These are phyloP conservation scores for Cervus canadensis DNA, from an alignment of 2,113 vertebrate species.

Conservation along the genomic window DNA sequence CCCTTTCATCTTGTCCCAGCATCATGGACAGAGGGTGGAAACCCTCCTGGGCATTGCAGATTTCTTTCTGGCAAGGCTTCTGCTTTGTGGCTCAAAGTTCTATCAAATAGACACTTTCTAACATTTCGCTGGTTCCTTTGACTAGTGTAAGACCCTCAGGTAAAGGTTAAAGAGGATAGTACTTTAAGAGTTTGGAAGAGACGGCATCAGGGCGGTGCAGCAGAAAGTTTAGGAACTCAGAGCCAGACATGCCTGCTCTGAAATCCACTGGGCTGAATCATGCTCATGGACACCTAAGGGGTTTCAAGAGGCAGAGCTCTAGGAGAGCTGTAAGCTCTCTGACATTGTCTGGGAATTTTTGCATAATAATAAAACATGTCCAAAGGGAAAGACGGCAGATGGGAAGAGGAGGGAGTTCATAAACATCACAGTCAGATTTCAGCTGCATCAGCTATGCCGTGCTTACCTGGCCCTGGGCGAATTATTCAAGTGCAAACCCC, in stretches of 20 bases:
- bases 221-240: neutral
- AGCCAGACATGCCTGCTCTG: neutral
- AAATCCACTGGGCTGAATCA: neutral
- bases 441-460: neutral
- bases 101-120: neutral
- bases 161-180: neutral
- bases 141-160: neutral
- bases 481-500: neutral
- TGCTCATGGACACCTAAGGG: neutral
- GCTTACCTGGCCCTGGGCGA: neutral
- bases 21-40: neutral
- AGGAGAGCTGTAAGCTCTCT: neutral
- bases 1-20: neutral
- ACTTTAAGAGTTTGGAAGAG: neutral
- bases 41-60: neutral
- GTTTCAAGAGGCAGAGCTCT: neutral
- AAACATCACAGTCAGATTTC: neutral
- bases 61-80: neutral
- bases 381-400: neutral
- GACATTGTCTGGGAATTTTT: neutral
- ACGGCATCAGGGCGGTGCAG: neutral
- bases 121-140: neutral
- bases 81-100: conserved; percentile 20
- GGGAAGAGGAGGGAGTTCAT: neutral
- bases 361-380: neutral